Conservation (phyloP, 2,113 vertebrate genomes). For the Sapajus apella region DNA sequence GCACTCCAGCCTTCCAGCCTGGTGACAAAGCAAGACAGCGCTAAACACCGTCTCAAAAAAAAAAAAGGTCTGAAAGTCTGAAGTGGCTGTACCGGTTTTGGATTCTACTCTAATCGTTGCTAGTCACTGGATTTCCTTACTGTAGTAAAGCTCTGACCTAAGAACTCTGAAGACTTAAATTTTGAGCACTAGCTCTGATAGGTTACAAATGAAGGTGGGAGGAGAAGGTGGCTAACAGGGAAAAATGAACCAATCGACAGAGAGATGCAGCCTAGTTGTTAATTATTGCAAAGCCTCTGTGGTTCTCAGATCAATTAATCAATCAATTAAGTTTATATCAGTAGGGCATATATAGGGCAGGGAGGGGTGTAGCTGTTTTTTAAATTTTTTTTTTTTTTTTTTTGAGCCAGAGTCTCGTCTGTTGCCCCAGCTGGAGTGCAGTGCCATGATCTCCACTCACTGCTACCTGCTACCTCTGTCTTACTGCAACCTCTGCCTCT, state of each 20-base stretch:
- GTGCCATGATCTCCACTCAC: too few relatives aligned
- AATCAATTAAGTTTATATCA: neutral
- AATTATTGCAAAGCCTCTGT: constrained; percentile 5
- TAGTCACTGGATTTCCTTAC: neutral
- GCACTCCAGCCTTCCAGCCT: too few relatives aligned
- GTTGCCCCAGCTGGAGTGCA: too few relatives aligned
- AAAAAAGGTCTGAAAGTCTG: neutral
- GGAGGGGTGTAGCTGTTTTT: neutral
- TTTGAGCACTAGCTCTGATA: neutral
- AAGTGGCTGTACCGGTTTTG: constrained; percentile 2
- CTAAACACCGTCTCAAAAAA: too few relatives aligned
- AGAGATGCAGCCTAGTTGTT: neutral
- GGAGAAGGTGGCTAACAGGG: neutral
- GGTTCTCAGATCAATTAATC: neutral
- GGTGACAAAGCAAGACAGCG: too few relatives aligned
- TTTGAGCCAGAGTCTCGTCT: too few relatives aligned
- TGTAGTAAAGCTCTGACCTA: neutral
- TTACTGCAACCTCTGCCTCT: too few relatives aligned
- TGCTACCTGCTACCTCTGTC: too few relatives aligned
- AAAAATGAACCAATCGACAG: neutral
- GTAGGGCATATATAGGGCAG: neutral
- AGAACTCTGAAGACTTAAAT: neutral
- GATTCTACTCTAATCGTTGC: neutral
- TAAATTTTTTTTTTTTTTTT: too few relatives aligned
- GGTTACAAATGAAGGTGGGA: neutral